Conservation (phyloP, 2,113 vertebrate genomes). For the Bubalus kerabau region DNA sequence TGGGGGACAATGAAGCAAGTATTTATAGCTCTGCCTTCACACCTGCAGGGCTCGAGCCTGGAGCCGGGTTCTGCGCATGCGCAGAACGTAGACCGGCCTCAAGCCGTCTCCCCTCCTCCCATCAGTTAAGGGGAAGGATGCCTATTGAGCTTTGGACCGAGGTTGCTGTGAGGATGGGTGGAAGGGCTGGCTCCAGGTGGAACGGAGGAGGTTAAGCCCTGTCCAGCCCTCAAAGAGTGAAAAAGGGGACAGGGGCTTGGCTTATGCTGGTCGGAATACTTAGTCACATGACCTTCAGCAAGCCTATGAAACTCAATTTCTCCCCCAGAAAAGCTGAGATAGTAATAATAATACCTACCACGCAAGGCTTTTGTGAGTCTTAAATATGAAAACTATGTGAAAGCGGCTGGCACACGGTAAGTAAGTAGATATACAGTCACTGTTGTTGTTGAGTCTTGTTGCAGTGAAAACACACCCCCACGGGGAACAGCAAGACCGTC, state of each 20-base stretch:
- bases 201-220: neutral
- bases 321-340: neutral
- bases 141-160: neutral
- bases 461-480: neutral
- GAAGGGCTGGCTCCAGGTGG: too few relatives aligned
- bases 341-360: neutral
- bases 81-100: neutral
- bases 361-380: neutral
- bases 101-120: neutral
- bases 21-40: constrained; percentile 35
- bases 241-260: neutral
- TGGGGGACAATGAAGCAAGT: neutral
- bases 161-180: neutral
- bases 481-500: neutral
- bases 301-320: neutral
- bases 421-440: neutral
- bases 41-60: constrained; percentile 23
- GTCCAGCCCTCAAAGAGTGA: neutral
- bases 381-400: neutral
- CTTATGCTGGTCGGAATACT: neutral
- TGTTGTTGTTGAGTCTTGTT: neutral
- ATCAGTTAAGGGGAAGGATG: neutral
- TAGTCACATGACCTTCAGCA: neutral
- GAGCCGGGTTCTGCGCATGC: neutral
- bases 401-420: neutral